phyloP scores from a whole-genome alignment of 2,797 vertebrate species.

The Cyclura pinguis region DNA sequence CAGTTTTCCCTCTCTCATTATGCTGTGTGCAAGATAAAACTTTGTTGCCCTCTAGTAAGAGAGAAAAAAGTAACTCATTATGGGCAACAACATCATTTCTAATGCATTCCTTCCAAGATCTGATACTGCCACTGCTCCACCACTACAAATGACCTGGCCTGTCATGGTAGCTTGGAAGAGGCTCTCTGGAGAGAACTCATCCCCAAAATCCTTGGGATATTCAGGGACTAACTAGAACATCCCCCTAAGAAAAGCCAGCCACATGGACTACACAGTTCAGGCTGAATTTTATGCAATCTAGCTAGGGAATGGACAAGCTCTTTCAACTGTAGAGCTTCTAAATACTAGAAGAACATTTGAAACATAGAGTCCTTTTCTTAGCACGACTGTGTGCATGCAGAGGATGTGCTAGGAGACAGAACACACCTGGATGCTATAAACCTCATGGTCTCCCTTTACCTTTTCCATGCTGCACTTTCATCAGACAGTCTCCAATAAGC shows the following conservation, averaged over 20 bases:
- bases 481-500: conserved; percentile 92
- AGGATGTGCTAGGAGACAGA: background rate
- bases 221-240: background rate
- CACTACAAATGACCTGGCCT: too few relatives aligned
- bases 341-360: background rate
- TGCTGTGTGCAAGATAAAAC: too few relatives aligned
- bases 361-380: background rate
- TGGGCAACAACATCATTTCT: too few relatives aligned
- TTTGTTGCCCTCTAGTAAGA: too few relatives aligned
- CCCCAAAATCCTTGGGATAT: background rate
- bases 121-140: too few relatives aligned
- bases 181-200: background rate
- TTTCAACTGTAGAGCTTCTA: background rate
- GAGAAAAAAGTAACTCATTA: too few relatives aligned
- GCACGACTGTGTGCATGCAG: background rate
- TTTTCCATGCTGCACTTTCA: conserved; percentile 93
- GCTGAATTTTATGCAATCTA: too few relatives aligned
- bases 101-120: too few relatives aligned
- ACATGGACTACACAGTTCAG: background rate
- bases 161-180: background rate
- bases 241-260: background rate
- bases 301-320: background rate
- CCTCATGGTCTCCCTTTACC: conserved; percentile 75
- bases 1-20: too few relatives aligned
- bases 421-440: background rate